Conservation (phyloP, 1,140 invertebrate species). For the Medauroidea extradentata region DNA sequence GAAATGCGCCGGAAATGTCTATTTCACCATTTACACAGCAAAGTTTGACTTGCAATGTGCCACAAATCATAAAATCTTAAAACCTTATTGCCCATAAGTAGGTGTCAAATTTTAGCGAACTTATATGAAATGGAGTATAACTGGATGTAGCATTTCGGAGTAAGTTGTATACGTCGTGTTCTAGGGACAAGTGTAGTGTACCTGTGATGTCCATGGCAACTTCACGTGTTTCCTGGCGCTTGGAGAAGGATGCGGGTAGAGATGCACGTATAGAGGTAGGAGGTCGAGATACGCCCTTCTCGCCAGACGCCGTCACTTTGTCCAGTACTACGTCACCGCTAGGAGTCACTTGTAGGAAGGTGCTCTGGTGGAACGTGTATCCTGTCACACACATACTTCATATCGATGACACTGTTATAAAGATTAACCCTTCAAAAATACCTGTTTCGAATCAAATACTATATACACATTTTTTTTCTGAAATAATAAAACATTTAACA, state of each 20-base stretch:
- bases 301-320: slow-evolving; percentile 38
- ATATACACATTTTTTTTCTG: no score
- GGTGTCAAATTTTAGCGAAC: no score
- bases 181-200: slow-evolving; percentile 7
- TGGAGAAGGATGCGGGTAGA: slow-evolving; percentile 28
- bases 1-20: no score
- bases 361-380: slow-evolving; percentile 72
- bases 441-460: no score
- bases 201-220: slow-evolving; percentile 46
- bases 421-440: no score
- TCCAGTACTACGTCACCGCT: slow-evolving; percentile 60
- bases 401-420: no score
- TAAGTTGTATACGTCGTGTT: no score
- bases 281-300: slow-evolving; percentile 12
- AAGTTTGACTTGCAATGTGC: no score
- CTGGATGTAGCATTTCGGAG: no score
- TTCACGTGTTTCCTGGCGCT: slow-evolving; percentile 49
- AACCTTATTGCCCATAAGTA: neutral
- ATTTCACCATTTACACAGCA: no score
- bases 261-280: neutral
- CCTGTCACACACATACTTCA: slow-evolving; percentile 35
- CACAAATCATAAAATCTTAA: slow-evolving; percentile 9
- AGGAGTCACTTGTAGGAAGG: slow-evolving; percentile 61
- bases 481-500: no score
- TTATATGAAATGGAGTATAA: no score